Evolutionary conservation across 2,888 invertebrate species (phyloP).

Genomic region (Drosophila pseudotalamancana): DNA sequence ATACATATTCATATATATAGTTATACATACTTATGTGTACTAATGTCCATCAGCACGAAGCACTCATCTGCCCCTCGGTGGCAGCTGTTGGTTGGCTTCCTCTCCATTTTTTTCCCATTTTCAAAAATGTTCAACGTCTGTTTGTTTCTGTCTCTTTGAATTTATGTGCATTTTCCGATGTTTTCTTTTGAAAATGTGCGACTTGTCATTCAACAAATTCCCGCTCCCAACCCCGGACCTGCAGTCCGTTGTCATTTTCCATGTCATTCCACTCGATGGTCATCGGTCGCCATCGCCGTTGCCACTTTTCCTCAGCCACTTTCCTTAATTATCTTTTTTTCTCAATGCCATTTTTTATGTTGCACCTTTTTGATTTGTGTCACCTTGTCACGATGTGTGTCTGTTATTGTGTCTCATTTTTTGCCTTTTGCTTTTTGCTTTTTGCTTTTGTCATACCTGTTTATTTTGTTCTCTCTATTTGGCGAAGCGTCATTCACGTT

Average conservation of each 20-base stretch:
- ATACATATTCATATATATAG: neutral
- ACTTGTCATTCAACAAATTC: slow-evolving; percentile 76
- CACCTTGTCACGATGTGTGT: slow-evolving; percentile 34
- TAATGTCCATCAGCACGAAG: slow-evolving; percentile 47
- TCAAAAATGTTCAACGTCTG: slow-evolving; percentile 38
- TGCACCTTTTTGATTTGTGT: slow-evolving; percentile 78
- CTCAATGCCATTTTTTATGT: slow-evolving; percentile 76
- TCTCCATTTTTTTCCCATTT: slow-evolving; percentile 38
- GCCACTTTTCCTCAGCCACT: slow-evolving; percentile 47
- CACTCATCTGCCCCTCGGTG: slow-evolving; percentile 17
- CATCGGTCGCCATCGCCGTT: slow-evolving; percentile 13
- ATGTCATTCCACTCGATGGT: slow-evolving; percentile 63
- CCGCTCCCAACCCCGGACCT: slow-evolving; percentile 28
- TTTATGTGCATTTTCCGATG: slow-evolving; percentile 70
- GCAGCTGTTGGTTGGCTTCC: slow-evolving; percentile 61
- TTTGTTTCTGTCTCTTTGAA: slow-evolving; percentile 45
- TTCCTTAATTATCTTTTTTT: slow-evolving; percentile 72
- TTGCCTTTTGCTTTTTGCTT: slow-evolving; percentile 13
- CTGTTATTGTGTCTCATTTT: slow-evolving; percentile 8
- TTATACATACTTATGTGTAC: neutral
- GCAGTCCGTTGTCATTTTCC: slow-evolving; percentile 19
- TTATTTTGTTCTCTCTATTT: slow-evolving; percentile 38
- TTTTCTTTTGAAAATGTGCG: slow-evolving; percentile 78
- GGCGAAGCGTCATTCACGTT: slow-evolving; percentile 38
- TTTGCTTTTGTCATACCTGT: slow-evolving; percentile 49